Base-by-base conservation (phyloP, 2,888 invertebrate species). In the Drosophila fulvimacula region DNA sequence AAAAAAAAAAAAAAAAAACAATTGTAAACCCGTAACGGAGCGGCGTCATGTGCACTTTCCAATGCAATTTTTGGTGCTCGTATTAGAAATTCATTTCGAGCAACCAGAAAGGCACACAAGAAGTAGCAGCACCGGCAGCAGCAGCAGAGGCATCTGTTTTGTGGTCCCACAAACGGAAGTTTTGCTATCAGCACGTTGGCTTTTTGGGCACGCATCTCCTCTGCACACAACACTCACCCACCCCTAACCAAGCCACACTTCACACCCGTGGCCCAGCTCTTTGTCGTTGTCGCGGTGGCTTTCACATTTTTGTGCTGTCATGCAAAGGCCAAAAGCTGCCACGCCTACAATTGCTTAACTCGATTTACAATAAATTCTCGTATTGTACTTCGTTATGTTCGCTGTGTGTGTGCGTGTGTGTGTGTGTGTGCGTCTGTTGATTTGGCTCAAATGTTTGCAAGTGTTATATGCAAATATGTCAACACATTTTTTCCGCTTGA, bases 61-160 rank as follows among this genome's bases (percentile, higher is more conserved):
- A 86, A 74, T 81, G 79, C 79, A 72, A 79, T 81, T 82, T 85
- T 81, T 76, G 82, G 39, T 46, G 34, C 44, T 34, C 53, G 63
- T 76, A 86, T 83, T 86, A 83, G 83, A 83, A 88, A 86, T 83
- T 86, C 88, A 83, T 88, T 86, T 78, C 76, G 41, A 69, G 65
- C 68, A 41, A 48, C 64, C 63, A 67, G 27, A 10, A 57, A 34
- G 24, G 39, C 34, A 32, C 17, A 58, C n/a, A 57, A 24, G 24
- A 41, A 15, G 34, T 42, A 36, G 13, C 27, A 38, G 32, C 32
- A 36, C 34, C 10, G 15, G 41, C 39, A 46, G 21, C 39, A 42
- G 27, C 24, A 51, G 41, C 10, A 9, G 34, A 38, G 49, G 61
- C 59, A 73, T 57, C 70, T 58, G 58, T 61, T 52, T 52, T 44